Base-by-base conservation (phyloP, 2,797 vertebrate species). In the Astyanax mexicanus region DNA sequence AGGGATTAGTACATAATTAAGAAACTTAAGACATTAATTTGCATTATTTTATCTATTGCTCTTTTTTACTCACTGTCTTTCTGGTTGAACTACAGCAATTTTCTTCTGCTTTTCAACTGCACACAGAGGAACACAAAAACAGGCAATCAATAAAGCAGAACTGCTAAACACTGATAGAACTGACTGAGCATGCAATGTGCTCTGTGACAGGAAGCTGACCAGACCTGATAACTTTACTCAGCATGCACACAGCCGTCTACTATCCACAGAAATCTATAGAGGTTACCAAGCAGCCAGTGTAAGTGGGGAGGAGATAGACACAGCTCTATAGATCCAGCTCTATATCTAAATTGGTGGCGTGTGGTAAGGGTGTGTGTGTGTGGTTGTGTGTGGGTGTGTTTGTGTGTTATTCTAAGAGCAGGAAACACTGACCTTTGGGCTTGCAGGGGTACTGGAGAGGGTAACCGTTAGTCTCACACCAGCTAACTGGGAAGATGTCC, bases 391-490 rank as follows among this genome's bases (percentile, higher is more conserved):
- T 1, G 0, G 35, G 9, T 13, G 2, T 23, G 21, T 1, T 0
- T 10, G 35, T 21, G 25, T 67, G 4, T 42, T 11, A n/a, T 17
- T 12, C 3, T 17, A 29, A 2, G 29, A 32, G 29, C 5, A 32
- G 29, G n/a, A 32, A 32, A 60, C 6, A 75, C 64, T 47, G 88
- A 99, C 98, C 96, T 93, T 93, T 90, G 84, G 95, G 93, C 90
- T 95, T 97, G 81, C 94, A 91, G 87, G 97, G 97, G 88, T 94
- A 87, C 74, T 94, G 92, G 6, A 99, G 95, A 12, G 96, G 94
- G 84, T 97, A 97, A 65, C 98, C 98, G 13, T 98, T 99, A 3
- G 96, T 98, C 84, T 99, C 97, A 91, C 97, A 99, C 98, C 98
- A 99, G 84, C 97, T 97, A 88, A 98, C 92, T 42, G 98, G 98